Percentiles rank a stretch among this genome's conserved stretches.
Conservation (phyloP, 1,140 invertebrate genomes). For the Rhynchophorus ferrugineus region DNA sequence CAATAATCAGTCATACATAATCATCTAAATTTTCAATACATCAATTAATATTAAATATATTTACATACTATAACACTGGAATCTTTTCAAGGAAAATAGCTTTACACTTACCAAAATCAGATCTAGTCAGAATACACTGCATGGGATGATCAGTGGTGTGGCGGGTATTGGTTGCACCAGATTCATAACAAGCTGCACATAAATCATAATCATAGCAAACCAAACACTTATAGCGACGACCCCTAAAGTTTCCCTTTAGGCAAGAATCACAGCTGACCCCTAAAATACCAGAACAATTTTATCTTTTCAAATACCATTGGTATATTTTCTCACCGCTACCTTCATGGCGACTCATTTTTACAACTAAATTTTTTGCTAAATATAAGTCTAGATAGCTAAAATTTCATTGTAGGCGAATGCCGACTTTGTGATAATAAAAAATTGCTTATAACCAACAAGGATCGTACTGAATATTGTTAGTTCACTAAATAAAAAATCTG, state of each 20-base stretch:
- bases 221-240: slow-evolving; percentile 95
- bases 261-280: slow-evolving; percentile 99
- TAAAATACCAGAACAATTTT: slow-evolving; percentile 43
- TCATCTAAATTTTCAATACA: too few species aligned
- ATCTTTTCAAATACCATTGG: slow-evolving; percentile 1
- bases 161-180: slow-evolving; percentile 83
- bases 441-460: slow-evolving; percentile 3
- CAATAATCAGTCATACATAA: neutral
- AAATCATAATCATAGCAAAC: slow-evolving; percentile 99
- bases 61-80: too few species aligned
- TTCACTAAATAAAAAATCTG: neutral
- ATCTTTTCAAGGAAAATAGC: too few species aligned
- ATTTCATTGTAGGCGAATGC: neutral
- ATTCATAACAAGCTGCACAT: slow-evolving; percentile 93
- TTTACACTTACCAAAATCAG: slow-evolving; percentile 77
- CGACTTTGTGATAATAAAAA: neutral
- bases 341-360: slow-evolving; percentile 30
- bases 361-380: neutral
- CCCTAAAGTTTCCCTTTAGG: slow-evolving; percentile 95
- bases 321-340: slow-evolving; percentile 16
- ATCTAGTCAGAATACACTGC: slow-evolving; percentile 95
- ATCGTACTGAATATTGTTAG: neutral
- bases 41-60: too few species aligned
- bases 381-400: neutral
- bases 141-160: slow-evolving; percentile 95